Evolutionary conservation across 2,888 invertebrate species (phyloP).

Genomic region (Diabrotica balteata): DNA sequence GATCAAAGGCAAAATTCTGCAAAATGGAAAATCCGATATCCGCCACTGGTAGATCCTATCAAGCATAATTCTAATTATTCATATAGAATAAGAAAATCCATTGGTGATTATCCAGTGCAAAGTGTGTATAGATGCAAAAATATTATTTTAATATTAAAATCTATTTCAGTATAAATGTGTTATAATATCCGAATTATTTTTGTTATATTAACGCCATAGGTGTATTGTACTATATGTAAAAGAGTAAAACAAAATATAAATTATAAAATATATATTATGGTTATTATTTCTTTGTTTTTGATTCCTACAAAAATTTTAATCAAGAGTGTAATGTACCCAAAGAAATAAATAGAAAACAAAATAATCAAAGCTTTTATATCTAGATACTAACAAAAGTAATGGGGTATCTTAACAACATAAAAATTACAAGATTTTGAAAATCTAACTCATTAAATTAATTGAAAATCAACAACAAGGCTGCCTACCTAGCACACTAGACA

Average conservation of each 20-base stretch:
- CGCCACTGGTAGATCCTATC: slow-evolving; percentile 13
- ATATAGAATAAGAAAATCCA: slow-evolving; percentile 14
- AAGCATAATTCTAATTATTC: slow-evolving; percentile 27
- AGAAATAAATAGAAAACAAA: no score
- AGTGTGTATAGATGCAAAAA: slow-evolving; percentile 31
- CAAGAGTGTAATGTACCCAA: no score
- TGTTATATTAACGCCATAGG: slow-evolving; percentile 55
- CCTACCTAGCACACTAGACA: no score
- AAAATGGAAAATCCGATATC: not conserved
- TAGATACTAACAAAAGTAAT: no score
- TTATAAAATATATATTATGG: not conserved
- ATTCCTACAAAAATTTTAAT: no score
- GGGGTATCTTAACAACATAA: no score
- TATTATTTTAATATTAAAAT: slow-evolving; percentile 34
- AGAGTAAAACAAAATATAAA: slow-evolving; percentile 39
- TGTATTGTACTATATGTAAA: slow-evolving; percentile 55
- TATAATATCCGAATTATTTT: slow-evolving; percentile 56
- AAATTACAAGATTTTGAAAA: no score
- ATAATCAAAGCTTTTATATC: no score
- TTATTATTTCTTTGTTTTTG: no score
- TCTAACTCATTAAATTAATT: no score
- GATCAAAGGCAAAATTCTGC: not conserved
- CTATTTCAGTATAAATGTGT: slow-evolving; percentile 40
- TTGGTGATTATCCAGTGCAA: slow-evolving; percentile 33
- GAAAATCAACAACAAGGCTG: no score